Percentiles rank a stretch among this genome's conserved stretches.
Evolutionary conservation across 2,888 invertebrate genomes (phyloP).

Genomic region (Dorcus parallelipipedus): DNA sequence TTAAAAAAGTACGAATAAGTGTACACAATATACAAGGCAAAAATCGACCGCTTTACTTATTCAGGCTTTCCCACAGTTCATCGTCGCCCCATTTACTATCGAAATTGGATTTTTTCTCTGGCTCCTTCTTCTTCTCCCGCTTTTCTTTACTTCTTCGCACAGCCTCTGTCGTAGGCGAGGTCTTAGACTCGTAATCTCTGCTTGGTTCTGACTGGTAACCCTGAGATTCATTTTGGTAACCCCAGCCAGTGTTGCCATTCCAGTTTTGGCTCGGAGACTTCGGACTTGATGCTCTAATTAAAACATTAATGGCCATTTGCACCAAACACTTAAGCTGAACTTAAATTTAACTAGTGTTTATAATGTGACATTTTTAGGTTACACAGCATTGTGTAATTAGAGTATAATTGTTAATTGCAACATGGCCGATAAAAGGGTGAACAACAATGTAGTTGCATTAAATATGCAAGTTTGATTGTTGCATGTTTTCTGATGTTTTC

Average conservation of each 20-base stretch:
- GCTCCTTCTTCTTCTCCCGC: conserved; percentile 38
- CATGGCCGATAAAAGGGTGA: too few species aligned
- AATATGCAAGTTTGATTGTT: too few species aligned
- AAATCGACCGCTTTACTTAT: conserved; percentile 48
- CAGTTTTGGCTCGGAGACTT: conserved; percentile 43
- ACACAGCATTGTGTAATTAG: too few species aligned
- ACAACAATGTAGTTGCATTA: too few species aligned
- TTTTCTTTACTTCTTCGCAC: conserved; percentile 33
- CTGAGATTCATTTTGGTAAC: conserved; percentile 42
- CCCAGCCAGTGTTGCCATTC: conserved; percentile 35
- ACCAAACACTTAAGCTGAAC: too few species aligned
- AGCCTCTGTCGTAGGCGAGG: conserved; percentile 30
- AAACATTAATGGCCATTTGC: too few species aligned
- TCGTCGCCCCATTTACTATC: conserved; percentile 56
- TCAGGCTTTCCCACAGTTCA: conserved; percentile 60
- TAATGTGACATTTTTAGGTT: too few species aligned
- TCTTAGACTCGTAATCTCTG: conserved; percentile 37
- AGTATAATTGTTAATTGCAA: too few species aligned
- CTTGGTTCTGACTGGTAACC: conserved; percentile 40
- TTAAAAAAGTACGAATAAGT: background rate
- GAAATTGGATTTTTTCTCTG: conserved; percentile 37
- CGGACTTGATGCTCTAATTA: conserved; percentile 44
- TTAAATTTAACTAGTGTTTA: too few species aligned
- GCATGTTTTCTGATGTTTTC: too few species aligned
- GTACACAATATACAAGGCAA: background rate